Evolutionary conservation across 1,140 invertebrate genomes (phyloP), one percentile per base, ranked within the genome.

Genomic region (Zaprionus inermis): DNA sequence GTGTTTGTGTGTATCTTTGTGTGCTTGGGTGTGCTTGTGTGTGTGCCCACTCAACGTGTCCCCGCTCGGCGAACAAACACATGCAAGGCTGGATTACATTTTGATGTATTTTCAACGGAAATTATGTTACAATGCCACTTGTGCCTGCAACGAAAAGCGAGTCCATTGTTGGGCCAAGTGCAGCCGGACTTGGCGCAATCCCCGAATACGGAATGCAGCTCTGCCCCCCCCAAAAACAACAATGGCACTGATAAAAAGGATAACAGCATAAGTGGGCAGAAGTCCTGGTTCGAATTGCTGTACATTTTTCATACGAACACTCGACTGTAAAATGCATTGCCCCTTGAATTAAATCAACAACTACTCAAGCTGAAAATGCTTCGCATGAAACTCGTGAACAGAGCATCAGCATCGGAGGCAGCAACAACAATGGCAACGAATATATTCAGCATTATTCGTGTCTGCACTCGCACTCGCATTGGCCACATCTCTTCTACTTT

Each of bases 321-420:
- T 86, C 67, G 79, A 89, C 72, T 55, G 68, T 82, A 80, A 79
- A 86, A 83, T 86, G 83, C 83, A 86, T 88, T 81, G 79, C 72
- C 82, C 72, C 83, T 86, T 86, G 83, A 86, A 88, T 89, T 88
- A 86, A 86, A 86, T 86, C 83, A 88, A 86, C 83, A 88, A 66
- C 79, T 79, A 59, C 84, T 86, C 79, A 83, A 79, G 79, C 79
- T 76, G 69, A 77, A 86, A 81, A 76, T 65, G 22, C 64, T 60
- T 44, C 51, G 49, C 41, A 75, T 46, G 24, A 36, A 10, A 46
- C 28, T 24, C 24, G 51, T 14, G 16, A 67, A 28, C 34, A 55
- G 46, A 41, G n/a, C 60, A 57, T 36, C 34, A 69, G 41, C 44
- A 38, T n/a, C n/a, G n/a, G n/a, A n/a, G n/a, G 28, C 38, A 34